Conservation (phyloP, 2,113 vertebrate genomes). For the Proteles cristata region DNA sequence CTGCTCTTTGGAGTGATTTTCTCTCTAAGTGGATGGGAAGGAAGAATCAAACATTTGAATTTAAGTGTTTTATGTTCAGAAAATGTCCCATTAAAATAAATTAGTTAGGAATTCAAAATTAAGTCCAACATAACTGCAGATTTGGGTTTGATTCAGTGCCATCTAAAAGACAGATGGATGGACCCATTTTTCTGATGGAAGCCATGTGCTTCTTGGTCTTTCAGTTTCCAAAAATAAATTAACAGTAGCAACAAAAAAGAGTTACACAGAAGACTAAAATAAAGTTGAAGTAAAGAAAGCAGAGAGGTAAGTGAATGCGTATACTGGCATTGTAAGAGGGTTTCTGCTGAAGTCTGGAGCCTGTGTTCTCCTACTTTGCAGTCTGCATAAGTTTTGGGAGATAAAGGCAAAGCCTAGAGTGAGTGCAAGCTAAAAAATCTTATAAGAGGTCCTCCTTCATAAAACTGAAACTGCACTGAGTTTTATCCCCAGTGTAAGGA, state of each 20-base stretch:
- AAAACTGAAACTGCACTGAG: background rate
- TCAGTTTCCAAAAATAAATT: background rate
- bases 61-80: background rate
- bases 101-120: slow-evolving; percentile 26
- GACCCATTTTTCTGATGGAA: background rate
- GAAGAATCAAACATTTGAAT: background rate
- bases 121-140: background rate
- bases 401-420: background rate
- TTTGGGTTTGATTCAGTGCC: background rate
- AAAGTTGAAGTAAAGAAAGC: background rate
- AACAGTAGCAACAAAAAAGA: background rate
- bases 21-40: background rate
- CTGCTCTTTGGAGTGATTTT: slow-evolving; percentile 23
- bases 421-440: background rate
- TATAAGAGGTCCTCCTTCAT: background rate
- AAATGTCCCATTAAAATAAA: background rate
- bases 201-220: background rate
- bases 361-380: background rate
- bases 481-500: background rate
- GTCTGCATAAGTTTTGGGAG: background rate
- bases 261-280: background rate
- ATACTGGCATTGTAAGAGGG: background rate
- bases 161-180: background rate
- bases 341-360: background rate
- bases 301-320: background rate